Conservation (phyloP, 2,888 invertebrate species). For the Graphium colonna region DNA sequence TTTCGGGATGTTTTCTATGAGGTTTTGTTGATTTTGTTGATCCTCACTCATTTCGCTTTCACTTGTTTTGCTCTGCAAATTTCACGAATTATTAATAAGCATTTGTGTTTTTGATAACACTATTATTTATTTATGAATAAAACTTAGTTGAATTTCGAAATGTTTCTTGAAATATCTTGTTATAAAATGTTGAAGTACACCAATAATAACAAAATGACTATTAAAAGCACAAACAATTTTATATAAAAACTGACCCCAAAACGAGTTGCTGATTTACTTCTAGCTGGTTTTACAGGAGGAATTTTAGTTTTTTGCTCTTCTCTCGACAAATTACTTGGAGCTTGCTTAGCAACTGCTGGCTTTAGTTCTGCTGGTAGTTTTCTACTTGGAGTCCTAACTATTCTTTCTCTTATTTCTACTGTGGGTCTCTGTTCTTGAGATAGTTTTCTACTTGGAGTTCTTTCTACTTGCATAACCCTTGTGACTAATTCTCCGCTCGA, state of each 20-base stretch:
- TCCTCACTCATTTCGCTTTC: conserved; percentile 81
- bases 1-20: conserved; percentile 43
- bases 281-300: conserved; percentile 71
- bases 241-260: conserved; percentile 74
- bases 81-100: conserved; percentile 54
- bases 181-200: conserved; percentile 53
- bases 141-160: too few relatives aligned
- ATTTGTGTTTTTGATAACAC: conserved; percentile 38
- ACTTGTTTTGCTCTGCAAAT: conserved; percentile 79
- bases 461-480: conserved; percentile 69
- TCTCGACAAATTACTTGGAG: conserved; percentile 39
- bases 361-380: conserved; percentile 53
- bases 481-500: conserved; percentile 59
- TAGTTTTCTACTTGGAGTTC: conserved; percentile 66
- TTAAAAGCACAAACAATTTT: conserved; percentile 58
- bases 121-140: conserved; percentile 19
- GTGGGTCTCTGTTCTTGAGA: conserved; percentile 57
- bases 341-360: conserved; percentile 48
- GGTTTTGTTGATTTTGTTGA: conserved; percentile 52
- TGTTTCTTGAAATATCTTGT: conserved; percentile 9
- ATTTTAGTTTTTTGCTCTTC: conserved; percentile 56
- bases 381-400: conserved; percentile 69
- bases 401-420: conserved; percentile 65
- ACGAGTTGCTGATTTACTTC: conserved; percentile 74
- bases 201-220: conserved; percentile 66